These are phyloP conservation scores for Ramphastos sulfuratus DNA, from an alignment of 2,113 vertebrate species.

Conservation along the genomic window DNA sequence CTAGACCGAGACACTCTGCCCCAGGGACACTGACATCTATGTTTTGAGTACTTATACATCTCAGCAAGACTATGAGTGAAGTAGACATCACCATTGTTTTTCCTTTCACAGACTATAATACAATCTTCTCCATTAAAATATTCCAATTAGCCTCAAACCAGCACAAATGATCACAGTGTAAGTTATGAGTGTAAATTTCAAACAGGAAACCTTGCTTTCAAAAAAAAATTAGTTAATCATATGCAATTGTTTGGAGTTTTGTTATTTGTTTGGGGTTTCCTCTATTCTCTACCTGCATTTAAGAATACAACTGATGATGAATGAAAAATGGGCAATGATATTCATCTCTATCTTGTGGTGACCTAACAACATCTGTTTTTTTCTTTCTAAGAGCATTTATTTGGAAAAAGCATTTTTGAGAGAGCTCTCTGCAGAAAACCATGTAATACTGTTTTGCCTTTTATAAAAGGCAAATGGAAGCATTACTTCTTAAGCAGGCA, in stretches of 20 bases:
- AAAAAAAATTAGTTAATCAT: background rate
- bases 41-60: too few relatives aligned
- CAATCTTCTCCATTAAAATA: too few relatives aligned
- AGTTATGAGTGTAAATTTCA: conserved; percentile 34
- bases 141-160: too few relatives aligned
- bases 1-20: too few relatives aligned
- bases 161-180: background rate
- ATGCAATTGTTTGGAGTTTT: background rate
- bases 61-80: too few relatives aligned
- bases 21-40: too few relatives aligned
- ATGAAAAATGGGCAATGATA: background rate
- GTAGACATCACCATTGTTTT: too few relatives aligned
- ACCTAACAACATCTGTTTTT: background rate
- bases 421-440: background rate
- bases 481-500: background rate
- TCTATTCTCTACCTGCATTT: background rate
- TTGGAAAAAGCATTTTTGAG: conserved; percentile 20
- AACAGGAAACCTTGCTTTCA: background rate
- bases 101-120: too few relatives aligned
- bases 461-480: background rate
- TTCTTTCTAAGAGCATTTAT: conserved; percentile 8
- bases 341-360: conserved; percentile 30
- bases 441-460: background rate
- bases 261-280: background rate
- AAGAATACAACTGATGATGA: background rate